Evolutionary conservation across 2,888 invertebrate genomes (phyloP).

Genomic region (Trypoxylon attenuatum): DNA sequence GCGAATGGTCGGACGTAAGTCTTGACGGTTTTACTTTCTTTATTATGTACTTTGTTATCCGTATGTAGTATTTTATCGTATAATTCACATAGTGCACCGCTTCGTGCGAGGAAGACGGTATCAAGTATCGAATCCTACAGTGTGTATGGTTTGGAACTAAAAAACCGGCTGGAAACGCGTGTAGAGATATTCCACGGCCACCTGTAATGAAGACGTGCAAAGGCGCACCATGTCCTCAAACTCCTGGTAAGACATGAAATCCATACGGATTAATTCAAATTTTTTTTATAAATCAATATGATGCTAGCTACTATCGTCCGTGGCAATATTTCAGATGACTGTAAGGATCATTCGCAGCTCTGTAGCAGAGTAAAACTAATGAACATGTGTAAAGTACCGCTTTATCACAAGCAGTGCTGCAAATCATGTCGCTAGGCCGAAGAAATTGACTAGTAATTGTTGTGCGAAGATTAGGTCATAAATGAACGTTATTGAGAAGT

Average conservation of each 20-base stretch:
- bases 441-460: slow-evolving; percentile 36
- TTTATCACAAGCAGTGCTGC: slow-evolving; percentile 92
- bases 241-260: slow-evolving; percentile 66
- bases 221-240: slow-evolving; percentile 80
- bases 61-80: background rate
- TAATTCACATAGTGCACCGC: slow-evolving; percentile 85
- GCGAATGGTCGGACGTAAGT: slow-evolving; percentile 93
- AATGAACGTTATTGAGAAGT: slow-evolving; percentile 18
- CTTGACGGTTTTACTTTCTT: background rate
- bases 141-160: slow-evolving; percentile 95
- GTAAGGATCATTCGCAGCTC: slow-evolving; percentile 88
- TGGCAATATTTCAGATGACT: slow-evolving; percentile 78
- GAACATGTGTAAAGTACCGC: slow-evolving; percentile 90
- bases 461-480: slow-evolving; percentile 28
- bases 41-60: background rate
- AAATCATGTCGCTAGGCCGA: slow-evolving; percentile 80
- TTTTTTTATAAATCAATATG: background rate
- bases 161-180: slow-evolving; percentile 89
- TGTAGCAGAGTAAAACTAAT: slow-evolving; percentile 91
- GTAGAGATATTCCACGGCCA: slow-evolving; percentile 86
- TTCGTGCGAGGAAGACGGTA: slow-evolving; percentile 87
- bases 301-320: background rate
- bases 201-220: slow-evolving; percentile 86
- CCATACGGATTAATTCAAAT: too few species aligned
- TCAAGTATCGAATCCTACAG: slow-evolving; percentile 90